Base-by-base conservation (phyloP, 2,888 invertebrate genomes). In the Ptilodon capucinus region DNA sequence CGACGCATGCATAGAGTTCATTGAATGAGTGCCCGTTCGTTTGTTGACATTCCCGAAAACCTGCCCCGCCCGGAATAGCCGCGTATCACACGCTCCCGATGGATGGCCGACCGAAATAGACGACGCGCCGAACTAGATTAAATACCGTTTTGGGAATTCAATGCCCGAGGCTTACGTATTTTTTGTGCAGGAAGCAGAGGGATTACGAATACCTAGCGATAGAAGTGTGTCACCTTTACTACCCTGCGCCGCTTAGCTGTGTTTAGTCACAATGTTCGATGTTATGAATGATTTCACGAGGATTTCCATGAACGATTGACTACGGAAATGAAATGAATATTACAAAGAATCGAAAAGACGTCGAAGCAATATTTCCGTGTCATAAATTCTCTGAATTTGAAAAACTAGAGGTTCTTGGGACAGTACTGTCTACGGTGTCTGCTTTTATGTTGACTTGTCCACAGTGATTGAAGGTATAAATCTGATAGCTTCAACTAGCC, bases 31-130 rank as follows among this genome's bases (percentile, higher is more conserved):
- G 84, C 73, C 79, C 80, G 85, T 82, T 79, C 84, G 88, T 88
- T 87, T 91, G 90, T 90, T 91, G 90, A 91, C 90, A 89, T 89
- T 90, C 89, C 89, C 89, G 86, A 90, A 90, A 91, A 91, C 90
- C 88, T 87, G 90, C 87, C 85, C 77, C 74, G 87, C 86, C 80
- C 81, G 83, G 84, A 87, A 89, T 88, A 89, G 84, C 83, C 67
- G 75, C 76, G 79, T 72, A 76, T 70, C 74, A 64, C 68, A 68
- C 68, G 70, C 71, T 78, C 87, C 86, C 85, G 81, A 79, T 83
- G 78, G 77, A 85, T 79, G 84, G 85, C 84, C 78, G 80, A 81
- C 88, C 77, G 76, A 89, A 90, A 90, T 90, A 90, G 87, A 85
- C 74, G 65, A 76, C 71, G 69, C 76, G 68, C 74, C 69, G 63